Percentiles rank a stretch among this genome's conserved stretches.
These are phyloP conservation scores for Pterophyllum scalare DNA, from an alignment of 2,113 vertebrate genomes.

Conservation along the genomic window DNA sequence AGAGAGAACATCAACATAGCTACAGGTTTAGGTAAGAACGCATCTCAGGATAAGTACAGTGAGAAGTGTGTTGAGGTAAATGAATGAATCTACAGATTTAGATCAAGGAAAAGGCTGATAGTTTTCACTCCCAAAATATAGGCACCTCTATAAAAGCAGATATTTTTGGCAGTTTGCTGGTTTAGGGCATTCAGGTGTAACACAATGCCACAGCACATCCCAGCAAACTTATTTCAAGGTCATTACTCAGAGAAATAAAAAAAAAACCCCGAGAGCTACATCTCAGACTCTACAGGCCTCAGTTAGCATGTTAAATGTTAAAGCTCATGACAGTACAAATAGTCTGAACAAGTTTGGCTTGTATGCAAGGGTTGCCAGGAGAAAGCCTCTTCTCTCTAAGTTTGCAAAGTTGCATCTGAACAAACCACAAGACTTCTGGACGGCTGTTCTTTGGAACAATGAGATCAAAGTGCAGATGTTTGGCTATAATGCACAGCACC, in stretches of 20 bases:
- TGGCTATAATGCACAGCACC: no score
- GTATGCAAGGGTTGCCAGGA: not conserved
- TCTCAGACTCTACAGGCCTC: not conserved
- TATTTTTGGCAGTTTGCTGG: no score
- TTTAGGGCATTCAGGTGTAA: not conserved
- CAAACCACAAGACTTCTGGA: not conserved
- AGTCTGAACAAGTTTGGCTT: rapidly evolving
- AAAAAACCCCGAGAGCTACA: not conserved
- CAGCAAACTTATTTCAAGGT: not conserved
- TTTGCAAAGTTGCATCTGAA: not conserved
- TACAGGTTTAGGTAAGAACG: not conserved
- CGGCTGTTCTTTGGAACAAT: not conserved
- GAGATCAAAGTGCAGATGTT: not conserved
- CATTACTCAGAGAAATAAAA: not conserved
- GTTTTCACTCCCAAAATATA: no score
- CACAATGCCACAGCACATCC: not conserved
- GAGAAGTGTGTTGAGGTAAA: not conserved
- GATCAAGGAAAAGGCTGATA: no score
- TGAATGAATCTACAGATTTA: not conserved
- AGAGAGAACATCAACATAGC: not conserved
- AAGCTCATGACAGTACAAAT: no score
- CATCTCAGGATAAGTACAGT: not conserved
- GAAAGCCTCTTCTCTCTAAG: not conserved
- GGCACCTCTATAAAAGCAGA: no score
- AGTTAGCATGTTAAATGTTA: not conserved